Percentiles rank a stretch among this genome's conserved stretches.
Conservation (phyloP, 2,113 vertebrate species). For the Archocentrus centrarchus region DNA sequence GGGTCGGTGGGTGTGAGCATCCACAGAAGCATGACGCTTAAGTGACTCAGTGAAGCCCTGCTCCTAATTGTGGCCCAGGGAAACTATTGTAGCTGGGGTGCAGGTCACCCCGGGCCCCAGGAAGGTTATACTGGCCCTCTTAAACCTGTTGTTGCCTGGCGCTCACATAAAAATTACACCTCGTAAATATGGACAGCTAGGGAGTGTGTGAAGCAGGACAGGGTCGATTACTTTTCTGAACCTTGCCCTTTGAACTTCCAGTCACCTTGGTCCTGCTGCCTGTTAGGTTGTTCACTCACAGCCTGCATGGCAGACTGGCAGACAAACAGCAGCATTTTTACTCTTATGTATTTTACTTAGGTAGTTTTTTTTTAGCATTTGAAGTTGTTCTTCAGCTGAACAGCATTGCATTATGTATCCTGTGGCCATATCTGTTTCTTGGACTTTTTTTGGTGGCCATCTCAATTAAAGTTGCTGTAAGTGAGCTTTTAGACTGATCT, state of each 20-base stretch:
- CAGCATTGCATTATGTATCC: neutral
- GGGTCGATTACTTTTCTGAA: conserved; percentile 77
- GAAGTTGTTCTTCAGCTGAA: conserved; percentile 3
- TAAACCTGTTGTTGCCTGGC: conserved; percentile 83
- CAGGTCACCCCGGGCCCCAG: conserved; percentile 73
- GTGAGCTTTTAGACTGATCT: neutral
- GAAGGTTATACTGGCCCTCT: conserved; percentile 79
- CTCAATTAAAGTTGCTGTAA: neutral
- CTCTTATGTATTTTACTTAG: neutral
- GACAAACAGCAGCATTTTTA: conserved; percentile 30
- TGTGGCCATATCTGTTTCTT: neutral
- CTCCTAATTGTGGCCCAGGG: conserved; percentile 79
- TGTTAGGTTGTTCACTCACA: conserved; percentile 49
- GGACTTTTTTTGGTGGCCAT: neutral
- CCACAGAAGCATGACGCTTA: conserved; percentile 50
- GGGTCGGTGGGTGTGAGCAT: conserved; percentile 11
- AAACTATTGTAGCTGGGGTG: conserved; percentile 64
- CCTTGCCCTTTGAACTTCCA: conserved; percentile 74
- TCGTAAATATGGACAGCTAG: conserved; percentile 80
- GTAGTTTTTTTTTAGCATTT: neutral
- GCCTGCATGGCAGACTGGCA: conserved; percentile 20
- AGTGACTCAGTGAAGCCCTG: conserved; percentile 69
- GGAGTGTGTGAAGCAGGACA: conserved; percentile 64
- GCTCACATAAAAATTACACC: conserved; percentile 84
- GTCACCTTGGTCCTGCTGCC: conserved; percentile 61